phyloP scores from a whole-genome alignment of 1,140 invertebrate species.

The Trachymyrmex septentrionalis region DNA sequence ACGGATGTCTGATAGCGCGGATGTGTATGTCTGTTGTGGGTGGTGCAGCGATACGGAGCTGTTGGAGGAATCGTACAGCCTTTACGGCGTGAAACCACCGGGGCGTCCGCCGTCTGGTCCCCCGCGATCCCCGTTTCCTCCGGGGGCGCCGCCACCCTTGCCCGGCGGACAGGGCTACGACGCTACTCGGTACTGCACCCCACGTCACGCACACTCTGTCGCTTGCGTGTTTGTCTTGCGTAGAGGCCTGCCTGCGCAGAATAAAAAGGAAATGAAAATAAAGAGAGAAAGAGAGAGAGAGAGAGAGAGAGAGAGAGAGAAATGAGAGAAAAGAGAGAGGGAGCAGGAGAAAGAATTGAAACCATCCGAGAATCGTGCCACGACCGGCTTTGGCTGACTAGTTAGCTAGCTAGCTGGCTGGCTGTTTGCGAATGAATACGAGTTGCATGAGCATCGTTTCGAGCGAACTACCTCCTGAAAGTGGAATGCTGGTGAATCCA shows the following conservation, averaged over 20 bases:
- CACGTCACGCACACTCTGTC: conserved; percentile 52
- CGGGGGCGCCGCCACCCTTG: conserved; percentile 86
- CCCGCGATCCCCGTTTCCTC: conserved; percentile 85
- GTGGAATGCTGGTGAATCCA: conserved; percentile 39
- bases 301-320: not conserved
- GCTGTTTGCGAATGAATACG: conserved; percentile 53
- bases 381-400: conserved; percentile 8
- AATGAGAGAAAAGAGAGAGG: not conserved
- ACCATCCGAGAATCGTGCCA: conserved; percentile 3
- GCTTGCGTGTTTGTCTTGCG: conserved; percentile 53
- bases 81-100: conserved; percentile 92
- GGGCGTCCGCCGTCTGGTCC: conserved; percentile 87
- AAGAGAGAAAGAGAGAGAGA: not conserved
- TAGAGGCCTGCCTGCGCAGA: conserved; percentile 51
- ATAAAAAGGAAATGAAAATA: conserved; percentile 5
- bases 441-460: conserved; percentile 50
- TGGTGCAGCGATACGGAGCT: conserved; percentile 90
- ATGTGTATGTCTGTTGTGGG: conserved; percentile 83
- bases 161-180: conserved; percentile 87
- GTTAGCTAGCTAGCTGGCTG: conserved; percentile 13
- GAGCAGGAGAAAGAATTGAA: conserved; percentile 3
- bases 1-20: conserved; percentile 79
- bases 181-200: conserved; percentile 86
- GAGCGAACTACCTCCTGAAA: not conserved
- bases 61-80: conserved; percentile 92